Conservation (phyloP, 1,140 invertebrate species). For the Notospermus geniculatus region DNA sequence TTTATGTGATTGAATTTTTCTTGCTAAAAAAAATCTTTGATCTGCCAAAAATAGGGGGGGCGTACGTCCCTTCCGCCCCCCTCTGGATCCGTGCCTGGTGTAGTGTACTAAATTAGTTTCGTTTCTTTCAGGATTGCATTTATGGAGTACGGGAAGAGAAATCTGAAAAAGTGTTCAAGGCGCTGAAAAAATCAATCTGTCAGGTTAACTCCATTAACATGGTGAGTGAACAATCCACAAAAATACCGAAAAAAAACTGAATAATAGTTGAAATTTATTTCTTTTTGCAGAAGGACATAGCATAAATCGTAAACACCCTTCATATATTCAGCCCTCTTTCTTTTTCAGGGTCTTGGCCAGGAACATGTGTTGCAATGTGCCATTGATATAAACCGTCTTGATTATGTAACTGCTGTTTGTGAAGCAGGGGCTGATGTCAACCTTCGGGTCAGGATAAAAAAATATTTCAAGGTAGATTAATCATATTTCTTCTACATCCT, state of each 20-base stretch:
- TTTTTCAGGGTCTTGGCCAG: constrained; percentile 29
- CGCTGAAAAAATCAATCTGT: constrained; percentile 36
- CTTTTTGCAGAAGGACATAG: too few species aligned
- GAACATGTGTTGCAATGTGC: constrained; percentile 45
- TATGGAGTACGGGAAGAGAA: constrained; percentile 42
- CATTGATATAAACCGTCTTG: constrained; percentile 31
- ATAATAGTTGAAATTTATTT: not conserved
- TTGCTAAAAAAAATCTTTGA: too few species aligned
- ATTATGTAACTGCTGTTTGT: constrained; percentile 39
- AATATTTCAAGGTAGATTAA: constrained; percentile 35
- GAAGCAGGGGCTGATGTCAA: constrained; percentile 45
- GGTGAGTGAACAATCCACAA: constrained; percentile 24
- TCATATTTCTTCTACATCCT: not conserved
- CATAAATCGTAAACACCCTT: too few species aligned
- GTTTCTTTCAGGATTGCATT: constrained; percentile 33
- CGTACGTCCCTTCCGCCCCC: too few species aligned
- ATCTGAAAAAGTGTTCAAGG: constrained; percentile 33
- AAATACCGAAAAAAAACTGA: too few species aligned
- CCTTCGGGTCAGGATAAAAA: constrained; percentile 31
- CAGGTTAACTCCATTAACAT: constrained; percentile 42
- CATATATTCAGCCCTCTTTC: constrained; percentile 2
- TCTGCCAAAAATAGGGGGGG: too few species aligned
- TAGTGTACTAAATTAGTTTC: not conserved
- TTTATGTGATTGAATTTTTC: too few species aligned
- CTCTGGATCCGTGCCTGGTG: too few species aligned